Evolutionary conservation across 2,888 invertebrate genomes (phyloP).

Genomic region (Antheraea yamamai): DNA sequence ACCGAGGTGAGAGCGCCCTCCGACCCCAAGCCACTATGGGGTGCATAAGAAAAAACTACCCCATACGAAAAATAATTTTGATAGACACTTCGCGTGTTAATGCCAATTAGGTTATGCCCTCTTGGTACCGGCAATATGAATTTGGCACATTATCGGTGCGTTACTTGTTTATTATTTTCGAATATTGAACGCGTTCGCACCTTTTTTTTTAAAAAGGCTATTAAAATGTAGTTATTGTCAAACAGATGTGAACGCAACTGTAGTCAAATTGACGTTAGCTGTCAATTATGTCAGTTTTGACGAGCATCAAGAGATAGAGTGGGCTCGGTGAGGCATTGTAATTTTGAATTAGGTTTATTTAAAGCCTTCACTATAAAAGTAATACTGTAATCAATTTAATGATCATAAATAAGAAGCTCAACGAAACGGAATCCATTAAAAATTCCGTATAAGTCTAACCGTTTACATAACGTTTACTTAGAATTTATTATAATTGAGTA

Average conservation of each 20-base stretch:
- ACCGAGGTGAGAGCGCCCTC: slow-evolving; percentile 54
- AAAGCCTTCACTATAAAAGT: neutral
- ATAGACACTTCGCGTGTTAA: slow-evolving; percentile 80
- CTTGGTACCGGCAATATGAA: slow-evolving; percentile 61
- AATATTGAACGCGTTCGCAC: slow-evolving; percentile 59
- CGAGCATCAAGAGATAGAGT: slow-evolving; percentile 1
- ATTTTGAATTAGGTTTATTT: slow-evolving; percentile 4
- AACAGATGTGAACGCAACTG: slow-evolving; percentile 44
- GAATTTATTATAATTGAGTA: no score
- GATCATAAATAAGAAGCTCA: neutral
- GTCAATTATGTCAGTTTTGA: slow-evolving; percentile 20
- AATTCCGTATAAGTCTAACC: no score
- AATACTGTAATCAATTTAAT: neutral
- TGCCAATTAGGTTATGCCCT: slow-evolving; percentile 66
- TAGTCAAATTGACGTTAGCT: slow-evolving; percentile 14
- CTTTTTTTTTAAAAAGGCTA: slow-evolving; percentile 59
- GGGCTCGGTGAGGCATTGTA: neutral
- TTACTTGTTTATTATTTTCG: slow-evolving; percentile 64
- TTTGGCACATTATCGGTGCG: slow-evolving; percentile 78
- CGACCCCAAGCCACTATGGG: slow-evolving; percentile 51
- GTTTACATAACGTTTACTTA: no score
- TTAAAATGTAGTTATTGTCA: slow-evolving; percentile 61
- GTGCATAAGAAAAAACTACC: slow-evolving; percentile 64
- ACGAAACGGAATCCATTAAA: neutral
- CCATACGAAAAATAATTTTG: slow-evolving; percentile 76